Conservation (phyloP, 2,113 vertebrate genomes). For the Ellobius talpinus region DNA sequence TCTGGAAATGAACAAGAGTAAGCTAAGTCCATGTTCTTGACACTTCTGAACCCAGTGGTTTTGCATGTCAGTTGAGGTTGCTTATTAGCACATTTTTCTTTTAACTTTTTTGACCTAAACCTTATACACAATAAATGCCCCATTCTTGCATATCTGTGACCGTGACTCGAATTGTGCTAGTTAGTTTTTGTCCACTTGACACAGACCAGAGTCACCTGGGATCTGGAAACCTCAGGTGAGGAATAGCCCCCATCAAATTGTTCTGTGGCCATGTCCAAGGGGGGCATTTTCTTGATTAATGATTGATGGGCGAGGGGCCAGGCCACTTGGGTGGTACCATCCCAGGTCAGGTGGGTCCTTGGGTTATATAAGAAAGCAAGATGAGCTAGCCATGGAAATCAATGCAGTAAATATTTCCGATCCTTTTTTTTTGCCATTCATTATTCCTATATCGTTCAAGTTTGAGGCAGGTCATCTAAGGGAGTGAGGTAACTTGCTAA, state of each 20-base stretch:
- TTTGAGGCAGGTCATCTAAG: not conserved
- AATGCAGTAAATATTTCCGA: no score
- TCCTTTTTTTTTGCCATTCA: not conserved
- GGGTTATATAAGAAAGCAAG: not conserved
- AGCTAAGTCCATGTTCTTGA: not conserved
- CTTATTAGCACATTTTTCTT: not conserved
- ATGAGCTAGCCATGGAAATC: not conserved
- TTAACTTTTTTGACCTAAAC: not conserved
- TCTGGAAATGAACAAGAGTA: not conserved
- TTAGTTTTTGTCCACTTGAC: no score
- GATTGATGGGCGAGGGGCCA: not conserved
- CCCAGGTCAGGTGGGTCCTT: not conserved
- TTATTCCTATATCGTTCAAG: not conserved
- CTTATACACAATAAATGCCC: not conserved
- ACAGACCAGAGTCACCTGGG: not conserved
- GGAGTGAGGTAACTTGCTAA: not conserved
- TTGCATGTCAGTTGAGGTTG: not conserved
- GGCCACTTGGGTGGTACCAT: not conserved
- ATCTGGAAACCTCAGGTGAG: not conserved
- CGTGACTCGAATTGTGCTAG: not conserved
- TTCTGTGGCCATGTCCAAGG: not conserved
- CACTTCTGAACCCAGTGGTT: not conserved
- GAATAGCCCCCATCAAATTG: not conserved
- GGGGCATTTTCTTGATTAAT: not conserved
- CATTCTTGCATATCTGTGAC: not conserved